Conservation (phyloP, 2,888 invertebrate genomes). For the Drosophila setosimentum region DNA sequence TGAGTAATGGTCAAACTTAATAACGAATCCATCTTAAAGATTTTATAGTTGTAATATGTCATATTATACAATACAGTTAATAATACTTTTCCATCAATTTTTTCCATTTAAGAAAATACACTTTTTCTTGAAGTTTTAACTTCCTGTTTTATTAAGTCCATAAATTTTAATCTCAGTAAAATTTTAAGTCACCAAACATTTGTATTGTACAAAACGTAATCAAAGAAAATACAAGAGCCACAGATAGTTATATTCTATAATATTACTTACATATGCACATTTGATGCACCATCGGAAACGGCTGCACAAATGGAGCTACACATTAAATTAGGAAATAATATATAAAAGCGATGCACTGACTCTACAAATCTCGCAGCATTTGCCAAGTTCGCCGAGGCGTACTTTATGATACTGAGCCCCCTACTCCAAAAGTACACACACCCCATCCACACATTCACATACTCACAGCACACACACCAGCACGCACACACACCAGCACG, state of each 20-base stretch:
- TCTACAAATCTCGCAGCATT: slow-evolving; percentile 54
- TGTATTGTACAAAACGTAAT: no score
- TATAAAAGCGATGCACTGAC: slow-evolving; percentile 39
- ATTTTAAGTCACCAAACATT: neutral
- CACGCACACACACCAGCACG: neutral
- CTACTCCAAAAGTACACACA: neutral
- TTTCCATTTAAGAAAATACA: no score
- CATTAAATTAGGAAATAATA: slow-evolving; percentile 42
- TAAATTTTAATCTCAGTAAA: neutral
- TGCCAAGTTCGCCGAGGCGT: slow-evolving; percentile 46
- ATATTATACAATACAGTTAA: no score
- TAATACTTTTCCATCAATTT: no score
- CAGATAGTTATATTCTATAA: neutral
- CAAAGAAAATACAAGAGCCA: neutral
- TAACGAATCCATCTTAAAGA: no score
- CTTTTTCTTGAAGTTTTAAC: no score
- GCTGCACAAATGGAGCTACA: slow-evolving; percentile 17
- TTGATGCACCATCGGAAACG: slow-evolving; percentile 8
- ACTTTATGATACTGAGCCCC: slow-evolving; percentile 60
- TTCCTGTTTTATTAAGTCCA: neutral
- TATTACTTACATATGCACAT: neutral
- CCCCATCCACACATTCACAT: slow-evolving; percentile 6
- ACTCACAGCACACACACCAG: neutral
- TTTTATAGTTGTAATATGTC: no score
- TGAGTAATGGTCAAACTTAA: no score